Conservation (phyloP, 2,113 vertebrate genomes). For the Ramphastos sulfuratus region DNA sequence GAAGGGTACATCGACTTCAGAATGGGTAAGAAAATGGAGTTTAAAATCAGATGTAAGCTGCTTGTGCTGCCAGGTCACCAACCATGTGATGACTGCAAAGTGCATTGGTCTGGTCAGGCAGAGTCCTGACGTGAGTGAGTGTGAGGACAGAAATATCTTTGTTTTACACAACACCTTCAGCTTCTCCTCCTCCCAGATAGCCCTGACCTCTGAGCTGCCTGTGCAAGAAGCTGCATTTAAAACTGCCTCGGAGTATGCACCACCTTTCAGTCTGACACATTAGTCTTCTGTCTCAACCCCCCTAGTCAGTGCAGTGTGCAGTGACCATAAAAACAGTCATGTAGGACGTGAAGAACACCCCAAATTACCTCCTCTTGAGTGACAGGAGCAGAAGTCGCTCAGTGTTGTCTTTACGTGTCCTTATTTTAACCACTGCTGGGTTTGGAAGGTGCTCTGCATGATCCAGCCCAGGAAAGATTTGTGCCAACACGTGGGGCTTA, state of each 20-base stretch:
- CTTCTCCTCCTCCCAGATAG: neutral
- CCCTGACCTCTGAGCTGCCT: neutral
- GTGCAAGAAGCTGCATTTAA: neutral
- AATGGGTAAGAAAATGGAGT: conserved; percentile 85
- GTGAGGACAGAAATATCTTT: neutral
- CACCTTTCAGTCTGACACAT: neutral
- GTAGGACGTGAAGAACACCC: neutral
- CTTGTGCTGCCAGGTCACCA: neutral
- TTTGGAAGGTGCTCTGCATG: neutral
- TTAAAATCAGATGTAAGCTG: neutral
- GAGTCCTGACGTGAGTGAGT: neutral
- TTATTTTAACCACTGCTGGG: neutral
- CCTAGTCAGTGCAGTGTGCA: neutral
- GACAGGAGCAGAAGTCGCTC: neutral
- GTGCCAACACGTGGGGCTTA: too few species aligned
- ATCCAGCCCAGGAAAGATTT: too few species aligned
- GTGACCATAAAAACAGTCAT: neutral
- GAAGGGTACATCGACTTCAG: conserved; percentile 99
- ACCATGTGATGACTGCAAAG: neutral
- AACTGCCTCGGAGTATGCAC: neutral
- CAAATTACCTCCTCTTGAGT: neutral
- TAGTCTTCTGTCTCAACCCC: neutral
- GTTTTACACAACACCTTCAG: neutral
- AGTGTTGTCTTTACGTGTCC: neutral
- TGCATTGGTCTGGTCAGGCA: neutral